Base-by-base conservation (phyloP, 64 coral and sea anemone species). In the Hydrozoanthus tunicans region DNA sequence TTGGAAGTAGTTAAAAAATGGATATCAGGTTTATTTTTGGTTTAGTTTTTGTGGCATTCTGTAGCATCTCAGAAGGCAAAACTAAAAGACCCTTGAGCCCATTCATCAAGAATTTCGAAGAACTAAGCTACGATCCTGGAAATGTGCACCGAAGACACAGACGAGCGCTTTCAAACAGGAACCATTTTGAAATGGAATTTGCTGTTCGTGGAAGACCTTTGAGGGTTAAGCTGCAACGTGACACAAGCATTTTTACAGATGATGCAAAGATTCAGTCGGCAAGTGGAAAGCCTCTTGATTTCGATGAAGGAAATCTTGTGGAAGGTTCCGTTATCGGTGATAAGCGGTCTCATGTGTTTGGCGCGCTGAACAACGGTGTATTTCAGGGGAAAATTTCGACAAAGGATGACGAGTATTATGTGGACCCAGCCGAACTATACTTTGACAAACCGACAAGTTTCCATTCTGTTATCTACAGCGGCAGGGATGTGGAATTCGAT, bases 381-480 rank as follows among this genome's bases (percentile, higher is more conserved):
- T 96, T 99, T 69, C 94, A 92, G 7, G 97, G 97, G 57, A 99
- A 95, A 85, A 99, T 99, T 62, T 82, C 78, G 9, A 95, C 91
- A 32, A 81, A 64, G 58, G 78, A 68, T 17, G 92, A 89, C 10
- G 91, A 89, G 68, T 99, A 86, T 75, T 99, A 95, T 52, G 81
- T 99, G 25, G 97, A 99, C 23, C 92, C 91, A 20, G 85, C 94
- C 15, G 89, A 91, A 11, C 77, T 90, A 78, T 99, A 99, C 85
- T 90, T 94, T 63, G 86, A 93, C 11, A 80, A 92, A 24, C 82
- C 92, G 57, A 62, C 78, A 64, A 65, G 77, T 25, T 96, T 95
- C 77, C 97, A 95, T 73, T 99, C 97, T 23, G 94, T 99, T 7
- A 99, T 99, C 17, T 99, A 99, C 72, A 99, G 91, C 58, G 85